Evolutionary conservation across 2,888 invertebrate species (phyloP), one percentile per base, ranked within the genome.

Genomic region (Orchestes rusci): DNA sequence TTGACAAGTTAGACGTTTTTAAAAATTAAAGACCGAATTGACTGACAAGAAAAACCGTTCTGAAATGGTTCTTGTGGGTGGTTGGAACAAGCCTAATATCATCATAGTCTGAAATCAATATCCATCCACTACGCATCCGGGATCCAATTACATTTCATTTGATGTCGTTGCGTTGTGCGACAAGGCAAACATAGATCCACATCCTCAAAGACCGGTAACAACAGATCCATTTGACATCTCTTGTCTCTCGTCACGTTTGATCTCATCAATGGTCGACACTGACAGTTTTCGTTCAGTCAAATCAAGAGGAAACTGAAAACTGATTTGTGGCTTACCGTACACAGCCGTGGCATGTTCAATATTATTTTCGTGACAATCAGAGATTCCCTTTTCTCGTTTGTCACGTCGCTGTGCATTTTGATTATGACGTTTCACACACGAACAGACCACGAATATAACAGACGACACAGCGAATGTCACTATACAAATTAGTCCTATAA

Each of bases 351-450:
- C 63, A 48, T 66, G 66, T 46, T 69, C 65, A 40, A 68, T 57
- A 43, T 63, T 63, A 40, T 54, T 57, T 18, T 59, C 57, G 15
- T 48, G 52, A 7, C 50, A 41, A 2, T 44, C 42, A 10, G 23
- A n/a, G n/a, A n/a, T n/a, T 37, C 59, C 60, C 16, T 56, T 53
- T 12, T 53, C 50, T 8, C 60, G 63, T 49, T 66, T 64, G 44
- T 62, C 65, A 28, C 63, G 63, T 38, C 56, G 55, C 2, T 29
- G 42, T 10, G 29, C 42, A 18, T 43, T 43, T 23, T 52, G 50
- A 31, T 57, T 35, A 64, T 85, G 85, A 34, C 78, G 77, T 45
- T 79, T 78, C 31, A 81, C 74, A 55, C 82, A 79, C 57, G 82
- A 84, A 56, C 77, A 76, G 39, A 83, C 69, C 2, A 66, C 69